phyloP scores from a whole-genome alignment of 1,140 invertebrate species.

The Meteorus sp. region DNA sequence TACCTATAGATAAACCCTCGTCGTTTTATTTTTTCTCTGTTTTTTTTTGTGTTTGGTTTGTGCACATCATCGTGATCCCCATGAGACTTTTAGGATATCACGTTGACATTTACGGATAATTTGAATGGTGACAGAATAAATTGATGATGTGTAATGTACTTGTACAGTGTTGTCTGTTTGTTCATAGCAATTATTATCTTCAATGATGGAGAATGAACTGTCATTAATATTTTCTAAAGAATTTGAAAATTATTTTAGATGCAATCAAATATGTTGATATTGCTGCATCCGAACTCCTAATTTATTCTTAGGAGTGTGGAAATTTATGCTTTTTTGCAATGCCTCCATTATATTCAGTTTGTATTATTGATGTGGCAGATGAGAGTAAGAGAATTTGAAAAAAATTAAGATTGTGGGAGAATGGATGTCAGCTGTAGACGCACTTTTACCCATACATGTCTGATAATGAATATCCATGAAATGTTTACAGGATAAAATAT shows the following conservation, averaged over 20 bases:
- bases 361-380: too few relatives aligned
- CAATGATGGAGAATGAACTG: neutral
- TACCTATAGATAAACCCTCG: too few relatives aligned
- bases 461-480: constrained; percentile 30
- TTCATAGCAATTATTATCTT: neutral
- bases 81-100: neutral
- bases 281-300: neutral
- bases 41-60: too few relatives aligned
- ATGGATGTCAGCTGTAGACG: constrained; percentile 24
- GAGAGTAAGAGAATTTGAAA: neutral
- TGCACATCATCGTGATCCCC: neutral
- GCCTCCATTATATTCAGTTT: too few relatives aligned
- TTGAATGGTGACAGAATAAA: too few relatives aligned
- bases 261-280: neutral
- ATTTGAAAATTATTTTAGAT: neutral
- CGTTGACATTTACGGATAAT: neutral
- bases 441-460: constrained; percentile 12
- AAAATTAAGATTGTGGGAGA: neutral
- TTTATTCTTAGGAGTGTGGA: too few relatives aligned
- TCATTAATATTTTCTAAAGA: neutral
- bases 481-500: too few relatives aligned
- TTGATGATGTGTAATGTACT: too few relatives aligned
- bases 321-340: too few relatives aligned
- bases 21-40: too few relatives aligned
- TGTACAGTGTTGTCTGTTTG: too few relatives aligned